Conservation (phyloP, 2,113 vertebrate genomes). For the Ahaetulla prasina region DNA sequence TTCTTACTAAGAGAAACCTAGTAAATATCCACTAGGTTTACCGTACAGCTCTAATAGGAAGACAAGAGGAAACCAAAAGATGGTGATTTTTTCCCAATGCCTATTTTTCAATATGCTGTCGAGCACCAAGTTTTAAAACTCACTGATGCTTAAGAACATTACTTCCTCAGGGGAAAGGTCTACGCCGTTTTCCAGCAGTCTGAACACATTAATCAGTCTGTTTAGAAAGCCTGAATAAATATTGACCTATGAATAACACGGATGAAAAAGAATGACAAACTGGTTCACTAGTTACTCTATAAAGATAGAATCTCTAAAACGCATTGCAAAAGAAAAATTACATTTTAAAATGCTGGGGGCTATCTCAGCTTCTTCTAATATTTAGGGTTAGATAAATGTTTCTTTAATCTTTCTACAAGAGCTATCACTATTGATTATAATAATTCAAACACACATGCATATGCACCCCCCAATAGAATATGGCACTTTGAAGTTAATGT, state of each 20-base stretch:
- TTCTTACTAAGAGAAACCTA: neutral
- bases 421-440: neutral
- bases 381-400: neutral
- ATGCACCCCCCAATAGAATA: neutral
- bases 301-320: slow-evolving; percentile 35
- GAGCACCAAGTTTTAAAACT: slow-evolving; percentile 37
- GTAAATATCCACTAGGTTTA: neutral
- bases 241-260: slow-evolving; percentile 55
- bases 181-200: slow-evolving; percentile 46
- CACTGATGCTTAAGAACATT: slow-evolving; percentile 50
- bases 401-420: neutral
- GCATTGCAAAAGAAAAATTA: slow-evolving; percentile 36
- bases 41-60: neutral
- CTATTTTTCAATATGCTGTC: slow-evolving; percentile 29
- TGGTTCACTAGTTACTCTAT: slow-evolving; percentile 28
- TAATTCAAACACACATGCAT: neutral
- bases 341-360: neutral
- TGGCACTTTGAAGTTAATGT: neutral
- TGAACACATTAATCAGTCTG: slow-evolving; percentile 55
- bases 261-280: slow-evolving; percentile 29
- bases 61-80: neutral
- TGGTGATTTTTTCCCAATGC: slow-evolving; percentile 34
- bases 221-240: slow-evolving; percentile 50
- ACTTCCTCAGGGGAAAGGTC: slow-evolving; percentile 47
- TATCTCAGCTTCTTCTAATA: neutral